Evolutionary conservation across 2,797 vertebrate genomes (phyloP).

Genomic region (Calcarius lapponicus): DNA sequence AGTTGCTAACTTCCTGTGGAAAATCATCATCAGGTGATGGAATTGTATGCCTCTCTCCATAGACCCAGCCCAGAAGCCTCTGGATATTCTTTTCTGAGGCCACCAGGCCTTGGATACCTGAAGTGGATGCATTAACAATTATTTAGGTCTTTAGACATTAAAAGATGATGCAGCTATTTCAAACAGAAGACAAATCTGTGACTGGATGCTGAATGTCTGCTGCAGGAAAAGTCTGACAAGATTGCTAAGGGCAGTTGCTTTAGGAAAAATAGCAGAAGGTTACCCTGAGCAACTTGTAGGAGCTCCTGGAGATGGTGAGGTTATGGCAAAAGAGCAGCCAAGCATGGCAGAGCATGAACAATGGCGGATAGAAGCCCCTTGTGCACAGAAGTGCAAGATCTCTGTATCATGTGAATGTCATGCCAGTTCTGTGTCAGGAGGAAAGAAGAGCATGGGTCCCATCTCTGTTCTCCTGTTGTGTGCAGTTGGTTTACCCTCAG

Average conservation of each 20-base stretch:
- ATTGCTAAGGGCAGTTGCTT: not conserved
- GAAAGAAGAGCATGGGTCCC: not conserved
- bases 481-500: slow-evolving; percentile 23
- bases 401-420: not conserved
- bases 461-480: not conserved
- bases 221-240: not conserved
- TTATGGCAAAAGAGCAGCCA: not conserved
- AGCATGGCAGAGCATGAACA: not conserved
- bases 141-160: not conserved
- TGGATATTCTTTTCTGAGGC: not conserved
- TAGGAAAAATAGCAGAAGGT: not conserved
- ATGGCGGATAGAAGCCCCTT: not conserved
- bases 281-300: not conserved
- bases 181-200: not conserved
- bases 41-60: not conserved
- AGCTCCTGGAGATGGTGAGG: not conserved
- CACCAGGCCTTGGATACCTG: not conserved
- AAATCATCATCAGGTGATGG: not conserved
- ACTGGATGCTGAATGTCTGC: not conserved
- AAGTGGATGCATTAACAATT: not conserved
- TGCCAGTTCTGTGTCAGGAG: not conserved
- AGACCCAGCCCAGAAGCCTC: not conserved
- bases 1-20: not conserved
- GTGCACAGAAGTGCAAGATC: not conserved
- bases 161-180: not conserved